Conservation (phyloP, 2,888 invertebrate species). For the Platycnemis pennipes region DNA sequence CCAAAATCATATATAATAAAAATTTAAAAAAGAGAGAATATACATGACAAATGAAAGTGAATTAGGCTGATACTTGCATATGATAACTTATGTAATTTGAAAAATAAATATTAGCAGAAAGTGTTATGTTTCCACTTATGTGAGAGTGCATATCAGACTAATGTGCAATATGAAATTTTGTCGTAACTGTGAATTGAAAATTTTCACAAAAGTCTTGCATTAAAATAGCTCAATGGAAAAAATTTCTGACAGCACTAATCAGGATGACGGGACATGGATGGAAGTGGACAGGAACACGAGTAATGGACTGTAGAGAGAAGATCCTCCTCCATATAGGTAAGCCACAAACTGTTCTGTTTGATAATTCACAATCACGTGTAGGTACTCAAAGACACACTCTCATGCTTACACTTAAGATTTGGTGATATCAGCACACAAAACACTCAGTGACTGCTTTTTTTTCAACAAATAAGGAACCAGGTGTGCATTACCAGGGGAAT, state of each 20-base stretch:
- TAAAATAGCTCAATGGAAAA: slow-evolving; percentile 59
- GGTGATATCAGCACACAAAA: slow-evolving; percentile 60
- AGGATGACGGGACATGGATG: slow-evolving; percentile 51
- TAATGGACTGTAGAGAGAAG: slow-evolving; percentile 57
- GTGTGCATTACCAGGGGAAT: slow-evolving; percentile 66
- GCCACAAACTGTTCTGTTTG: slow-evolving; percentile 36
- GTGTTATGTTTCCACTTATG: neutral
- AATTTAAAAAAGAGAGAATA: slow-evolving; percentile 3
- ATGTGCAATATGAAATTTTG: slow-evolving; percentile 62
- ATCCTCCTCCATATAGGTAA: slow-evolving; percentile 23
- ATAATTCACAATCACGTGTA: slow-evolving; percentile 50
- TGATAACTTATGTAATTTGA: slow-evolving; percentile 13
- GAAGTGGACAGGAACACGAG: slow-evolving; percentile 65
- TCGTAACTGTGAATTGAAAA: slow-evolving; percentile 47
- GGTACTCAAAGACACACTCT: slow-evolving; percentile 47
- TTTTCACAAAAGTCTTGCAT: slow-evolving; percentile 47
- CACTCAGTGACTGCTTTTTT: slow-evolving; percentile 58
- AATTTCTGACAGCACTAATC: slow-evolving; percentile 52
- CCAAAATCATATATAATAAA: slow-evolving; percentile 25
- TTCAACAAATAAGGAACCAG: slow-evolving; percentile 56
- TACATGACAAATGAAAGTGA: neutral
- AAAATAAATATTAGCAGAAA: neutral
- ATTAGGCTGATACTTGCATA: slow-evolving; percentile 16
- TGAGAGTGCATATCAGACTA: slow-evolving; percentile 61
- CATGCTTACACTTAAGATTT: slow-evolving; percentile 49